These are phyloP conservation scores for Cetoscarus ocellatus DNA, from an alignment of 2,797 vertebrate genomes.

Conservation along the genomic window DNA sequence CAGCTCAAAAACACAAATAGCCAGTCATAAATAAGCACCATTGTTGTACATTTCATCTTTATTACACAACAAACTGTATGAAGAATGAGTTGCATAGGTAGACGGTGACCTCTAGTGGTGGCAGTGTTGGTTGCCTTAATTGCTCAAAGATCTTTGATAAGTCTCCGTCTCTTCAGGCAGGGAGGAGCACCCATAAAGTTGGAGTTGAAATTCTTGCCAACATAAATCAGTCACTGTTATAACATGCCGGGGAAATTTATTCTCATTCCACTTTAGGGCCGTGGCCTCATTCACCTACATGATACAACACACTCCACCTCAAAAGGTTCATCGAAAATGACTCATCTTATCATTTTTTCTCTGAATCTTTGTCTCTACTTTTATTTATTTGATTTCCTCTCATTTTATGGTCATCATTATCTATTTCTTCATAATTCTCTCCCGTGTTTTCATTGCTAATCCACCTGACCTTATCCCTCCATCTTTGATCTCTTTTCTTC, in stretches of 20 bases:
- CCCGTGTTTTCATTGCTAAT: slow-evolving; percentile 35
- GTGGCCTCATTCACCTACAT: slow-evolving; percentile 4
- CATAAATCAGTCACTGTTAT: slow-evolving; percentile 58
- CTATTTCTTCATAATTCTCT: slow-evolving; percentile 13
- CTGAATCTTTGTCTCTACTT: not conserved
- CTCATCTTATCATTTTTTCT: not conserved
- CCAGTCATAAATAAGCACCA: not conserved
- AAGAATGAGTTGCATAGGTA: slow-evolving; percentile 7
- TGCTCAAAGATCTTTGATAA: not conserved
- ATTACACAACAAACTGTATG: not conserved
- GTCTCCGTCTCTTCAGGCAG: slow-evolving; percentile 9
- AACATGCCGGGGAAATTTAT: slow-evolving; percentile 61
- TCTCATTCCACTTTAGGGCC: slow-evolving; percentile 60
- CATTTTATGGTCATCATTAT: not conserved
- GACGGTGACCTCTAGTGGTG: slow-evolving; percentile 78
- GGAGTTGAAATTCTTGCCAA: slow-evolving; percentile 40
- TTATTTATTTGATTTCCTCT: slow-evolving; percentile 18
- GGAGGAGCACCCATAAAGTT: slow-evolving; percentile 20
- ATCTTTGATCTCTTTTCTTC: slow-evolving; percentile 29
- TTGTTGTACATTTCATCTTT: not conserved
- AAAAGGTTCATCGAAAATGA: not conserved
- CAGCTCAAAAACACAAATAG: too few species aligned
- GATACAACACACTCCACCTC: slow-evolving; percentile 19
- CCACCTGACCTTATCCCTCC: slow-evolving; percentile 20
- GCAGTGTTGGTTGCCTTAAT: not conserved